Evolutionary conservation across 2,113 vertebrate species (phyloP).

Genomic region (Cygnus buccinator): DNA sequence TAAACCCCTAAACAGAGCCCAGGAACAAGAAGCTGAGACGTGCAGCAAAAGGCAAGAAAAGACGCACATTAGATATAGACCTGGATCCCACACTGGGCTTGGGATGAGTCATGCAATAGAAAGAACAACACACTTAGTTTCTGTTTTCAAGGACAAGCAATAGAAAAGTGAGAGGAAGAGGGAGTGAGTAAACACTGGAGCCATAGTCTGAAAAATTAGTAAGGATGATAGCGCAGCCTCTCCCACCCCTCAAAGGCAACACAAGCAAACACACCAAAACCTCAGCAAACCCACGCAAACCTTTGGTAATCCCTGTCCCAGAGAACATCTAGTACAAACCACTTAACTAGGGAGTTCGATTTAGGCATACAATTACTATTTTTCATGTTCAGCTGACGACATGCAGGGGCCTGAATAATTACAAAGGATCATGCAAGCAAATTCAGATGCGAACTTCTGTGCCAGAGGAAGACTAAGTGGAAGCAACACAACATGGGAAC

Average conservation of each 20-base stretch:
- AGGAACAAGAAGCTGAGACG: neutral
- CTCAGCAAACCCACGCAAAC: conserved; percentile 3
- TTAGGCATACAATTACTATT: conserved; percentile 7
- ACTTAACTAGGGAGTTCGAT: neutral
- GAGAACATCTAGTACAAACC: conserved; percentile 1
- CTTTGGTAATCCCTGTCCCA: neutral
- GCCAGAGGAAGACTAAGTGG: neutral
- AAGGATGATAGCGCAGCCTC: neutral
- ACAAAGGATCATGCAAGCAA: conserved; percentile 11
- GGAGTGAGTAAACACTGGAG: neutral
- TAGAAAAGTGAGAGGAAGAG: neutral
- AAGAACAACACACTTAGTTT: neutral
- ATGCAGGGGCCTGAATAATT: neutral
- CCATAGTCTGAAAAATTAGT: neutral
- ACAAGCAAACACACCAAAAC: neutral
- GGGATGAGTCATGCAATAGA: neutral
- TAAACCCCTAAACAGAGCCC: neutral
- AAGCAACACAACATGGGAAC: neutral
- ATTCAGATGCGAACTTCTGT: conserved; percentile 3
- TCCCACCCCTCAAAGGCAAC: neutral
- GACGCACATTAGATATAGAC: neutral
- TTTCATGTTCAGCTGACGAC: neutral
- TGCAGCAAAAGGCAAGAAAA: neutral
- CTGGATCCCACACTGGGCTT: neutral
- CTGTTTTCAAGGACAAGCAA: conserved; percentile 19